phyloP scores from a whole-genome alignment of 2,113 vertebrate species.

The Calonectris borealis region DNA sequence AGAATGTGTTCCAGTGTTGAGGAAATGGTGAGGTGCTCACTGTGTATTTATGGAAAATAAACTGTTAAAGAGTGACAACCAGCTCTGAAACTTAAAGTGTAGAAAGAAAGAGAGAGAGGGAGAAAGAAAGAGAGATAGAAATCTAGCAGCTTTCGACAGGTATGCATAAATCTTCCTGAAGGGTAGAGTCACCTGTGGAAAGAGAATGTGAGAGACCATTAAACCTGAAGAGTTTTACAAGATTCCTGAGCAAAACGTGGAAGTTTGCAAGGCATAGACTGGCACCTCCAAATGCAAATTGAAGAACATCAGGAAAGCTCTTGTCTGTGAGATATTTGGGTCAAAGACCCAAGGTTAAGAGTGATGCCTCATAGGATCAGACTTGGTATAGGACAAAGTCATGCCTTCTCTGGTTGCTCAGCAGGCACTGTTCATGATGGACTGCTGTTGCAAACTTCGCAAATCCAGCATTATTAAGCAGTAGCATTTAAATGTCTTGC shows the following conservation, averaged over 20 bases:
- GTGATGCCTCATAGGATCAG: neutral
- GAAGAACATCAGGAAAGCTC: neutral
- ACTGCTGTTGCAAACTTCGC: neutral
- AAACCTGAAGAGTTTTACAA: constrained; percentile 30
- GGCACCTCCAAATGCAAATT: neutral
- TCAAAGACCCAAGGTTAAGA: neutral
- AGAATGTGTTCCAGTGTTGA: neutral
- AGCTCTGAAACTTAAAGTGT: neutral
- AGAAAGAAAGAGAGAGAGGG: neutral
- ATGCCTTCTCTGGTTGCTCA: neutral
- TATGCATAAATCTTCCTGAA: constrained; percentile 59
- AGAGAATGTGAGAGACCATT: constrained; percentile 19
- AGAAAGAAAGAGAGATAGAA: neutral
- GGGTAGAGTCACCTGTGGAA: constrained; percentile 45
- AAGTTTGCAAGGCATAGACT: neutral
- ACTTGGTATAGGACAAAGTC: neutral
- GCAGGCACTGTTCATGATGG: neutral
- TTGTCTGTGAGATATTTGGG: neutral
- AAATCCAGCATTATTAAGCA: neutral
- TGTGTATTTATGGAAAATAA: constrained; percentile 63
- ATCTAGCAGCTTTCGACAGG: constrained; percentile 38
- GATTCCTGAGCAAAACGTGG: neutral
- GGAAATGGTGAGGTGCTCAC: neutral
- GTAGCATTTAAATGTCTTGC: neutral
- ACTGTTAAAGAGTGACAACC: constrained; percentile 51